Evolutionary conservation across 2,113 vertebrate genomes (phyloP).

Genomic region (Ophthalmolycus amberensis): DNA sequence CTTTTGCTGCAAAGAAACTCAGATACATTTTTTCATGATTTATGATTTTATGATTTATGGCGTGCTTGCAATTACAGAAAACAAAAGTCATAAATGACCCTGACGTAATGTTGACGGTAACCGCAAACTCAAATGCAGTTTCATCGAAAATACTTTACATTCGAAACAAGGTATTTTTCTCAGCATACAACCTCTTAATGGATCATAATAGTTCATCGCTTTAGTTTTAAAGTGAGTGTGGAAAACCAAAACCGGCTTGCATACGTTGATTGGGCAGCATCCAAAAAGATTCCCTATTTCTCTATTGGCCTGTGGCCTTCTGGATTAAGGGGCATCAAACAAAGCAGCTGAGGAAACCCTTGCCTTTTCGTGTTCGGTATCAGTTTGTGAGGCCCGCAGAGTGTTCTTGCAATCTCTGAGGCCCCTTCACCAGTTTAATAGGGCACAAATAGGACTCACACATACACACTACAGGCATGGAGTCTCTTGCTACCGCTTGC

Average conservation of each 20-base stretch:
- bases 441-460: conserved; percentile 61
- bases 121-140: not conserved
- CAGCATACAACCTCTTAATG: not conserved
- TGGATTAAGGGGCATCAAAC: conserved; percentile 7
- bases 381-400: conserved; percentile 46
- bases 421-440: conserved; percentile 56
- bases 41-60: not conserved
- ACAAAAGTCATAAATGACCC: conserved; percentile 1
- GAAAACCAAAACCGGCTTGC: not conserved
- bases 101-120: not conserved
- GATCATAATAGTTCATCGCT: not conserved
- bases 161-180: not conserved
- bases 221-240: conserved; percentile 11
- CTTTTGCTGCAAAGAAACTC: conserved; percentile 12
- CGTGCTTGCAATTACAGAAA: conserved; percentile 8
- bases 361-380: conserved; percentile 37
- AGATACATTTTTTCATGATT: conserved; percentile 16
- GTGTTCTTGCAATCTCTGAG: conserved; percentile 53
- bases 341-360: conserved; percentile 21
- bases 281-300: conserved; percentile 2
- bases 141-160: not conserved
- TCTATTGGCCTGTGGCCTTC: conserved; percentile 14
- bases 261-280: not conserved
- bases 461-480: conserved; percentile 54
- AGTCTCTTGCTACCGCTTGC: conserved; percentile 65